Evolutionary conservation across 2,797 vertebrate genomes (phyloP).

Genomic region (Sphenopsis melanotis): DNA sequence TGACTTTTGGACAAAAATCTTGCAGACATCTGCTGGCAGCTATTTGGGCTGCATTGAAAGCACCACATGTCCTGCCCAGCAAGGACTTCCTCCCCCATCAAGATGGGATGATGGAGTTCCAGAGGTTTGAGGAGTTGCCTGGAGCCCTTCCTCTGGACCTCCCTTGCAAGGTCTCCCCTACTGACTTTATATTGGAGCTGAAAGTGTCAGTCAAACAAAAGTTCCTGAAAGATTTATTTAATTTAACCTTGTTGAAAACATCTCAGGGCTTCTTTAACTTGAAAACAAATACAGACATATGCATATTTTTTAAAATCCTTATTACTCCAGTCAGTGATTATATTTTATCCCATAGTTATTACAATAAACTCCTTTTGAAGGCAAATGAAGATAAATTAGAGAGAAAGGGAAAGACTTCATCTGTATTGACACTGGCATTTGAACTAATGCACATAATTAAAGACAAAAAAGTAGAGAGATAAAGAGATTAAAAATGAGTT

Average conservation of each 20-base stretch:
- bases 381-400: background rate
- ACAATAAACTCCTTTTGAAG: background rate
- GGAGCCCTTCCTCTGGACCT: background rate
- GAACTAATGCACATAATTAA: background rate
- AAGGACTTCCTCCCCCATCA: background rate
- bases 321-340: background rate
- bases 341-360: background rate
- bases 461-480: background rate
- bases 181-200: background rate
- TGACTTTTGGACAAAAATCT: background rate
- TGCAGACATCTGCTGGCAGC: background rate
- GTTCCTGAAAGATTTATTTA: background rate
- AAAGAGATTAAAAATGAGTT: background rate
- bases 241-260: background rate
- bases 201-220: background rate
- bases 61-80: fast-evolving
- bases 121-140: background rate
- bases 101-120: background rate
- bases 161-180: background rate
- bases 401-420: background rate
- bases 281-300: background rate
- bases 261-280: background rate
- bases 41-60: background rate
- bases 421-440: background rate
- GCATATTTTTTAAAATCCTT: background rate